Conservation (phyloP, 1,140 invertebrate genomes). For the Choristoneura fumiferana region DNA sequence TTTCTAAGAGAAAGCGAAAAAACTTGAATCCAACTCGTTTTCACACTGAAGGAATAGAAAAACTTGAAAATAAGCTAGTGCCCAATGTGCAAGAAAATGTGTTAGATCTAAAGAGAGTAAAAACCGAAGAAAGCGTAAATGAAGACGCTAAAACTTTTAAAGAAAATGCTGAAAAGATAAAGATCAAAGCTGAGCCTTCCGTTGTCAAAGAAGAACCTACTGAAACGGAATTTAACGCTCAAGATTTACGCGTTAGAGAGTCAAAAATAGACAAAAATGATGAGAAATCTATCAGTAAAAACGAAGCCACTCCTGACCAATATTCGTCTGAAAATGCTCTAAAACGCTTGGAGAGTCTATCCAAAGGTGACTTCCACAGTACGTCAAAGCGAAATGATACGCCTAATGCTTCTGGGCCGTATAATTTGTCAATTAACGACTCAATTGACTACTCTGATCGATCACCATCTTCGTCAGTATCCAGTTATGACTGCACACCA, state of each 20-base stretch:
- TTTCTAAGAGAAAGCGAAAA: conserved; percentile 89
- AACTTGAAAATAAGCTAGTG: conserved; percentile 24
- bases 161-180: conserved; percentile 32
- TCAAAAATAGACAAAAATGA: conserved; percentile 45
- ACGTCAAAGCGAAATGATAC: conserved; percentile 58
- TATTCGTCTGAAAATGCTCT: conserved; percentile 82
- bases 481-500: conserved; percentile 79
- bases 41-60: conserved; percentile 34
- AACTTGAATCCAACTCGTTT: conserved; percentile 93
- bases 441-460: conserved; percentile 77
- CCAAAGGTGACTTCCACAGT: conserved; percentile 86
- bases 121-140: conserved; percentile 24
- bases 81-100: conserved; percentile 46
- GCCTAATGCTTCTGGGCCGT: conserved; percentile 43
- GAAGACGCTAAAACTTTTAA: conserved; percentile 23
- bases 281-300: conserved; percentile 31
- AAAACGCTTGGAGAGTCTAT: conserved; percentile 88
- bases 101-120: conserved; percentile 54
- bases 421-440: conserved; percentile 60
- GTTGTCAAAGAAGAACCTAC: conserved; percentile 51
- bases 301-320: conserved; percentile 35
- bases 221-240: conserved; percentile 40
- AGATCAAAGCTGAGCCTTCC: conserved; percentile 47
- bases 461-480: conserved; percentile 80
- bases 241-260: conserved; percentile 62